Conservation (phyloP, 2,113 vertebrate genomes). For the Sebastes fasciatus region DNA sequence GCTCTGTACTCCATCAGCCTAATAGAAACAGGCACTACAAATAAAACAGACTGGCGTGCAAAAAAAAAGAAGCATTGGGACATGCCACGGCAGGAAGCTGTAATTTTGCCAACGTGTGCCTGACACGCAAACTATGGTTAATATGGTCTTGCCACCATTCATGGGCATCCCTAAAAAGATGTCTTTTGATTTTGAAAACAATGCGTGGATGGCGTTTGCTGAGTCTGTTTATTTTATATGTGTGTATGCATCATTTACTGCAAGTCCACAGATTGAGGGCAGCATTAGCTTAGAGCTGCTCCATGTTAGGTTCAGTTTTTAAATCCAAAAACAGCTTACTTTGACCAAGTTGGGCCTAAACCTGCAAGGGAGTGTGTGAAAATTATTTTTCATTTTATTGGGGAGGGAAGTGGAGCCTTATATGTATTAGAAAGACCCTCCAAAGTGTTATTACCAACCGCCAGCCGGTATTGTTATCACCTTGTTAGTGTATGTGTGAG, state of each 20-base stretch:
- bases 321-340: constrained; percentile 5
- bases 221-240: constrained; percentile 31
- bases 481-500: too few relatives aligned
- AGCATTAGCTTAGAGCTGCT: constrained; percentile 12
- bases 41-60: constrained; percentile 60
- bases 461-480: too few relatives aligned
- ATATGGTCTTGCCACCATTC: constrained; percentile 27
- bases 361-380: constrained; percentile 1
- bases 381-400: neutral
- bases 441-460: neutral
- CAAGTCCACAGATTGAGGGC: constrained; percentile 18
- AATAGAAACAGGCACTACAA: constrained; percentile 74
- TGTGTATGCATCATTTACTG: constrained; percentile 34
- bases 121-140: constrained; percentile 58
- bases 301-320: constrained; percentile 5
- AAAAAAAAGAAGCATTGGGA: constrained; percentile 17
- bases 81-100: constrained; percentile 43
- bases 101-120: constrained; percentile 52
- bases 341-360: constrained; percentile 10
- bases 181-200: constrained; percentile 30
- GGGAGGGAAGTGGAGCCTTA: neutral
- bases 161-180: constrained; percentile 38
- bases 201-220: constrained; percentile 12
- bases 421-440: neutral
- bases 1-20: constrained; percentile 70